These are phyloP conservation scores for Genyomyrus donnyi DNA, from an alignment of 2,113 vertebrate genomes.

Conservation along the genomic window DNA sequence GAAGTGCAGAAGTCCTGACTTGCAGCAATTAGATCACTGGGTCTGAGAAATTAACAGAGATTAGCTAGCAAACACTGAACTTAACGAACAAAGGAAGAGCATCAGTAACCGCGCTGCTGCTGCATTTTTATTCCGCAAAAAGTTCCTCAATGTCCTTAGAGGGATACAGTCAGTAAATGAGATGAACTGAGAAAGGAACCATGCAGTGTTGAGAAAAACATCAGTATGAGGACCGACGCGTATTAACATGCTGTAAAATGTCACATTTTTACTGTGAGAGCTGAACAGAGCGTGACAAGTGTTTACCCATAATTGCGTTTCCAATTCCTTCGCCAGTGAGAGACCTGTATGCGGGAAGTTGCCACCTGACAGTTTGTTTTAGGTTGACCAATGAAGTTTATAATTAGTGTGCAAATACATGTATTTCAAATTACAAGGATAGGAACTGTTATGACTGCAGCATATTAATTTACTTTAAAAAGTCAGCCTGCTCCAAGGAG, in stretches of 20 bases:
- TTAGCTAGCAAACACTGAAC: neutral
- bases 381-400: constrained; percentile 8
- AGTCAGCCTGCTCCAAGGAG: neutral
- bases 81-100: neutral
- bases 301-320: neutral
- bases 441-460: neutral
- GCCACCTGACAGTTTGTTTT: neutral
- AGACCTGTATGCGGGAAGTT: neutral
- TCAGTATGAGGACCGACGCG: neutral
- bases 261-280: neutral
- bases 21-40: neutral
- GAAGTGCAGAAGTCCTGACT: neutral
- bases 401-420: constrained; percentile 15
- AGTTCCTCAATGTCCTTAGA: neutral
- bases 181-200: neutral
- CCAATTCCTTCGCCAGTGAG: neutral
- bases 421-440: constrained; percentile 11
- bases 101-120: neutral
- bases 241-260: neutral
- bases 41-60: neutral
- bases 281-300: neutral
- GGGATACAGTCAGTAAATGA: neutral
- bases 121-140: neutral
- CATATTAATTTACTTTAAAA: constrained; percentile 11
- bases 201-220: neutral